A percentile compares a stretch with the other conserved stretches of the same genome.
Conservation (phyloP, 2,888 invertebrate species). For the Aphodius granarius region DNA sequence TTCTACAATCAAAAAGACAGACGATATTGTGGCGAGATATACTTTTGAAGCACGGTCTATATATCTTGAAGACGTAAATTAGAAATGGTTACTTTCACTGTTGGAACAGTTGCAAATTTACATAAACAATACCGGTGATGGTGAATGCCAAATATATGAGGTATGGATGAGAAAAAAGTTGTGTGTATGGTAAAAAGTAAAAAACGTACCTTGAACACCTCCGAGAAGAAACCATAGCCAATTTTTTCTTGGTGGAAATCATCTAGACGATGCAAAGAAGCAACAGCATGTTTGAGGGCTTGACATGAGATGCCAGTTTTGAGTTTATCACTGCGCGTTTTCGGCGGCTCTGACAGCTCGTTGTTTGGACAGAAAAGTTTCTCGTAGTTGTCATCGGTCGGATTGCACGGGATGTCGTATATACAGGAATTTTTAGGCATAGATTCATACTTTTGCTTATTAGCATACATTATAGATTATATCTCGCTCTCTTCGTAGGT, state of each 20-base stretch:
- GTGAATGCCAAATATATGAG: not conserved
- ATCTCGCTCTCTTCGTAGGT: constrained; percentile 41
- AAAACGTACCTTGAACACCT: constrained; percentile 88
- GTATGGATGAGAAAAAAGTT: not conserved
- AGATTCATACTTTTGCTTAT: constrained; percentile 37
- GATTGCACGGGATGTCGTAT: constrained; percentile 53
- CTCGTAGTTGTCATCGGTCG: constrained; percentile 50
- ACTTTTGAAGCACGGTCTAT: not conserved
- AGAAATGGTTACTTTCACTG: not conserved
- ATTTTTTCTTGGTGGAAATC: constrained; percentile 93
- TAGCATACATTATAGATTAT: constrained; percentile 35
- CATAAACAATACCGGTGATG: not conserved
- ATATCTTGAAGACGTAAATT: not conserved
- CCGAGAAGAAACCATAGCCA: constrained; percentile 95
- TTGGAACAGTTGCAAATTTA: not conserved
- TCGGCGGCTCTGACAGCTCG: constrained; percentile 51
- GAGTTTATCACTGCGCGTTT: constrained; percentile 55
- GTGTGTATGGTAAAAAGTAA: constrained; percentile 36
- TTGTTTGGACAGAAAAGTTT: constrained; percentile 51
- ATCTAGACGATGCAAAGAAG: constrained; percentile 88
- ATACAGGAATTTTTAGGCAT: constrained; percentile 47
- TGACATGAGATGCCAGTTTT: constrained; percentile 82
- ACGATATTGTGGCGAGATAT: not conserved
- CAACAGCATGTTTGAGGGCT: constrained; percentile 88
- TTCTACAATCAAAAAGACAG: not conserved